Conservation (phyloP, 2,888 invertebrate species). For the Megamerina dolium region DNA sequence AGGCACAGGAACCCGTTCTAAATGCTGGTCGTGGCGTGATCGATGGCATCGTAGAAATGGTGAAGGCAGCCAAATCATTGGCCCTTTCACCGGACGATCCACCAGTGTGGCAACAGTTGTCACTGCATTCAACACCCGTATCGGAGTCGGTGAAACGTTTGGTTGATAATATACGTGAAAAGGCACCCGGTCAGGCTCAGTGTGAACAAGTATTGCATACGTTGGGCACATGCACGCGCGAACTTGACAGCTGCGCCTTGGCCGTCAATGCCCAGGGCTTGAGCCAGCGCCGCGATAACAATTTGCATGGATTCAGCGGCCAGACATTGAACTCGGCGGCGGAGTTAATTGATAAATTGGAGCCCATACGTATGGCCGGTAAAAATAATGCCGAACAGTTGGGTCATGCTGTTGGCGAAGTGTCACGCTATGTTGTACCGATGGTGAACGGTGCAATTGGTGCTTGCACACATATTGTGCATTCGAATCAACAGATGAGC, state of each 20-base stretch:
- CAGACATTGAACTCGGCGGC: slow-evolving; percentile 73
- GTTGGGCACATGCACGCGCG: slow-evolving; percentile 67
- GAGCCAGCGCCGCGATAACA: slow-evolving; percentile 62
- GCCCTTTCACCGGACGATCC: slow-evolving; percentile 87
- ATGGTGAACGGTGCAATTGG: slow-evolving; percentile 78
- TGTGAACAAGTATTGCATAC: slow-evolving; percentile 79
- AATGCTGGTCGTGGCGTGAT: slow-evolving; percentile 72
- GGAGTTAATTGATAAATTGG: slow-evolving; percentile 77
- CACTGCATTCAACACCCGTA: slow-evolving; percentile 89
- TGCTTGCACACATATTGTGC: slow-evolving; percentile 82
- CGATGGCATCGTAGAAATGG: slow-evolving; percentile 84
- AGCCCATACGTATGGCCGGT: slow-evolving; percentile 78
- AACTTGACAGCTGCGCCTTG: slow-evolving; percentile 80
- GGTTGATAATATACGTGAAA: slow-evolving; percentile 87
- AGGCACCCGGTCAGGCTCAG: slow-evolving; percentile 93
- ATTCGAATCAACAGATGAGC: slow-evolving; percentile 79
- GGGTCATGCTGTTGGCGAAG: slow-evolving; percentile 77
- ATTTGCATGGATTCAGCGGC: slow-evolving; percentile 69
- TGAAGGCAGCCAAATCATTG: slow-evolving; percentile 81
- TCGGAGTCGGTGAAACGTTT: slow-evolving; percentile 94
- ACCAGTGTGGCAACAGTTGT: slow-evolving; percentile 88
- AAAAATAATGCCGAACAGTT: slow-evolving; percentile 88
- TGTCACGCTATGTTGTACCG: slow-evolving; percentile 76
- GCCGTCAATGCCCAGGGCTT: slow-evolving; percentile 81
- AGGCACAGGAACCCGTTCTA: slow-evolving; percentile 82